Evolutionary conservation across 2,888 invertebrate genomes (phyloP).

Genomic region (Sialis lutaria): DNA sequence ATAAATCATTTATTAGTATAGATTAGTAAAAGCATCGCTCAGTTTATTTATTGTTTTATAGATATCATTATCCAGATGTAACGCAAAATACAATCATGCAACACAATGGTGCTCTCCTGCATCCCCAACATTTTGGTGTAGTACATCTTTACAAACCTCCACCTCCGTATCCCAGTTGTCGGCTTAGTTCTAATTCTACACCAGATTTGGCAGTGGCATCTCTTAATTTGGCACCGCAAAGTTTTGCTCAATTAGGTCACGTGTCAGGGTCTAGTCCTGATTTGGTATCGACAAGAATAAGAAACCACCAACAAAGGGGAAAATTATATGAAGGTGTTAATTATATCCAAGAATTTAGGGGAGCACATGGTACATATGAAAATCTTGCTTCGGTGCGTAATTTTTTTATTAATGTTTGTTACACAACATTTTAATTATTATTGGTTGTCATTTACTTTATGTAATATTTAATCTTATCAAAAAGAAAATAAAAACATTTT

Average conservation of each 20-base stretch:
- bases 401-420: too few relatives aligned
- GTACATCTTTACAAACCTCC: constrained; percentile 65
- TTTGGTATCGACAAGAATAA: constrained; percentile 53
- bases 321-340: constrained; percentile 10
- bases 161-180: constrained; percentile 64
- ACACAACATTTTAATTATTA: too few relatives aligned
- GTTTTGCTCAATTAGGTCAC: constrained; percentile 22
- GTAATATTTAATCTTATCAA: too few relatives aligned
- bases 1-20: too few relatives aligned
- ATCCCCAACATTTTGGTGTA: constrained; percentile 22
- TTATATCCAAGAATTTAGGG: constrained; percentile 21
- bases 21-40: too few relatives aligned
- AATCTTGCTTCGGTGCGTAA: constrained; percentile 46
- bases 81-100: constrained; percentile 32
- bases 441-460: too few relatives aligned
- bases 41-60: too few relatives aligned
- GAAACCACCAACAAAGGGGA: constrained; percentile 29
- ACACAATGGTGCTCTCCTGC: constrained; percentile 15
- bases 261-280: constrained; percentile 65
- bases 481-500: too few relatives aligned
- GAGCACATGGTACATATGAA: constrained; percentile 54
- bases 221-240: constrained; percentile 19
- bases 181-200: constrained; percentile 66
- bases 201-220: constrained; percentile 66
- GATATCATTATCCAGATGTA: constrained; percentile 44